These are phyloP conservation scores for Ariolimax columbianus DNA, from an alignment of 2,888 invertebrate species.

Conservation along the genomic window DNA sequence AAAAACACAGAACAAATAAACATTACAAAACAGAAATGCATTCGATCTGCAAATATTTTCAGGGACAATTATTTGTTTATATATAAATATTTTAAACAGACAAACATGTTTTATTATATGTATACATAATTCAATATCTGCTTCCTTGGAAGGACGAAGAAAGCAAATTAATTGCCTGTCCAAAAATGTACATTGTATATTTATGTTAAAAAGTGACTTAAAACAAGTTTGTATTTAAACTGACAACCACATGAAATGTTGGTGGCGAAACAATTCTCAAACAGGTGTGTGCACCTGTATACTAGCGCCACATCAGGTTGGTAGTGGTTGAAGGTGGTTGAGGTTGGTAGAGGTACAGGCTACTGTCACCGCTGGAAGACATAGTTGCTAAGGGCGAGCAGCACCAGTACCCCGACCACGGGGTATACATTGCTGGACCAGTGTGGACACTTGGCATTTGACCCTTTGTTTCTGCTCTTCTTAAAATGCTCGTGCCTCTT, in stretches of 20 bases:
- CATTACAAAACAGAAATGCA: not conserved
- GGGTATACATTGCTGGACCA: conserved; percentile 20
- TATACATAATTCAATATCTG: no score
- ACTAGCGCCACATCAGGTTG: no score
- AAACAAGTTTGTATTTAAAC: no score
- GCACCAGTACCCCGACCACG: conserved; percentile 4
- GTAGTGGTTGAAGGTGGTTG: not conserved
- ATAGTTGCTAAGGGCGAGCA: not conserved
- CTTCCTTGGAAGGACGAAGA: no score
- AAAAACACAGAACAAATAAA: not conserved
- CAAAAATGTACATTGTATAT: no score
- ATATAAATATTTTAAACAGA: not conserved
- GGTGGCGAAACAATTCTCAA: no score
- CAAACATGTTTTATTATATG: no score
- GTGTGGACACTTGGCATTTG: conserved; percentile 1
- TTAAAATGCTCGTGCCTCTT: conserved; percentile 14
- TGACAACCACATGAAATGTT: no score
- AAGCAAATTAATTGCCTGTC: no score
- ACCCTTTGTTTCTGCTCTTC: conserved; percentile 29
- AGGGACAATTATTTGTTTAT: not conserved
- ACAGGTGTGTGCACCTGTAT: not conserved
- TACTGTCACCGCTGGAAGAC: conserved; percentile 47
- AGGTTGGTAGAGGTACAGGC: not conserved
- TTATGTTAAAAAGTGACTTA: no score
- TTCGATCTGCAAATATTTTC: no score